phyloP scores from a whole-genome alignment of 2,797 vertebrate genomes.

The Natrix natrix region DNA sequence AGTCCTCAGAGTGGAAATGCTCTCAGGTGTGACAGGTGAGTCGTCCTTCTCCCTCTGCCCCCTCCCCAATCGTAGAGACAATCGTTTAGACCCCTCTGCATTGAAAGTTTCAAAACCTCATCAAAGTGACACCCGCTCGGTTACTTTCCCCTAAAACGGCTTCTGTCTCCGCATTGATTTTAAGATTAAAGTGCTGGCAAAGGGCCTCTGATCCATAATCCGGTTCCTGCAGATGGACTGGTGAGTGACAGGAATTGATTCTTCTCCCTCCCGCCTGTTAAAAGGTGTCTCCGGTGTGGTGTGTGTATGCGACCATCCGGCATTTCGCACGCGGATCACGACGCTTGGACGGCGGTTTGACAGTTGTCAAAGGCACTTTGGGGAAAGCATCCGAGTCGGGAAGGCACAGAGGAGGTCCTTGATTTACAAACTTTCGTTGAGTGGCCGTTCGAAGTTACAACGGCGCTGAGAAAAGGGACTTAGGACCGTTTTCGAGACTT shows the following conservation, averaged over 20 bases:
- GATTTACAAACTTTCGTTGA: neutral
- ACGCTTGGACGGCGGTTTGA: neutral
- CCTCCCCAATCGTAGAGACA: accelerated
- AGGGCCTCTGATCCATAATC: conserved; percentile 57
- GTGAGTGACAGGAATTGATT: conserved; percentile 69
- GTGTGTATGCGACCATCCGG: neutral
- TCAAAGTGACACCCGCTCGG: conserved; percentile 41
- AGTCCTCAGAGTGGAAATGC: accelerated
- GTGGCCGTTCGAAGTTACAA: neutral
- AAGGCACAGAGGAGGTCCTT: neutral
- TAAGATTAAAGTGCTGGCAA: conserved; percentile 52
- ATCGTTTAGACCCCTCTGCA: neutral
- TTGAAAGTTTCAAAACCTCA: conserved; percentile 43
- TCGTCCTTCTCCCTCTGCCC: neutral
- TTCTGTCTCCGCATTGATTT: conserved; percentile 59
- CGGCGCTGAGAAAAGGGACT: accelerated
- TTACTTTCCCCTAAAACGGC: conserved; percentile 46
- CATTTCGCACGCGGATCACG: neutral
- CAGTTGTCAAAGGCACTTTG: neutral
- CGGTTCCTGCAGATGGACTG: conserved; percentile 53
- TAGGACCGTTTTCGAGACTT: neutral
- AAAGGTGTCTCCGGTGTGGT: conserved; percentile 32
- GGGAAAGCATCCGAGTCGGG: neutral
- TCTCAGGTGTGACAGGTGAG: neutral
- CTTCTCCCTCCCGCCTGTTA: neutral